Evolutionary conservation across 2,797 vertebrate genomes (phyloP), one percentile per base, ranked within the genome.

Genomic region (Potorous gilbertii): DNA sequence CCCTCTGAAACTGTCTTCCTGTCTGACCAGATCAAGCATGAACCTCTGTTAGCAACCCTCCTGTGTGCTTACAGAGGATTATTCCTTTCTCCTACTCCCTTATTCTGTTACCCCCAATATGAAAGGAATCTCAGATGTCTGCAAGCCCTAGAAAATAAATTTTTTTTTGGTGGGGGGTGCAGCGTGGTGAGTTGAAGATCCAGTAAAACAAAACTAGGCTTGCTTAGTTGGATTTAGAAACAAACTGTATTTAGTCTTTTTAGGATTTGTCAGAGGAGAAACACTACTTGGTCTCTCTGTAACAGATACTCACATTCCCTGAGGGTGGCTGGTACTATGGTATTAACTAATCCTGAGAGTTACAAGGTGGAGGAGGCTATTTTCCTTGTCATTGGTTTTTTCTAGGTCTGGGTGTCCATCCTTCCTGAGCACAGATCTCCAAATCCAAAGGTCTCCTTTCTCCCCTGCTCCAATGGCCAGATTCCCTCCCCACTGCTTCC

Each of bases 131-230:
- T 74, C 5, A 40, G 16, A 18, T 74, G 1, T 74, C 66, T 74
- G 5, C n/a, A 74, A 74, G 6, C n/a, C 18, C 2, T 2, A 1
- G n/a, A 16, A 18, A 27, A 9, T 8, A 0, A 28, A 28, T n/a
- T 74, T 74, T 74, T n/a, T n/a, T n/a, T 50, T 50, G n/a, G 1
- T 16, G 14, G 34, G n/a, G 16, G n/a, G 14, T 18, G 31, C 34
- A 66, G 34, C 5, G 14, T 52, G 52, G 52, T 52, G 52, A 52
- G 1, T 46, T 40, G 74, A 27, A 46, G 21, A 87, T 87, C 21
- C 9, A 27, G 40, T 46, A 40, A 46, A 87, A 50, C 50, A 46
- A 87, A 46, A 74, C 62, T 74, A 74, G 4, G 27, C 21, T 87
- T 87, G 18, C 24, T 87, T 87, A 12, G 21, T 27, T 87, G 40